phyloP scores from a whole-genome alignment of 2,888 invertebrate species.

The Drosophila monieri region DNA sequence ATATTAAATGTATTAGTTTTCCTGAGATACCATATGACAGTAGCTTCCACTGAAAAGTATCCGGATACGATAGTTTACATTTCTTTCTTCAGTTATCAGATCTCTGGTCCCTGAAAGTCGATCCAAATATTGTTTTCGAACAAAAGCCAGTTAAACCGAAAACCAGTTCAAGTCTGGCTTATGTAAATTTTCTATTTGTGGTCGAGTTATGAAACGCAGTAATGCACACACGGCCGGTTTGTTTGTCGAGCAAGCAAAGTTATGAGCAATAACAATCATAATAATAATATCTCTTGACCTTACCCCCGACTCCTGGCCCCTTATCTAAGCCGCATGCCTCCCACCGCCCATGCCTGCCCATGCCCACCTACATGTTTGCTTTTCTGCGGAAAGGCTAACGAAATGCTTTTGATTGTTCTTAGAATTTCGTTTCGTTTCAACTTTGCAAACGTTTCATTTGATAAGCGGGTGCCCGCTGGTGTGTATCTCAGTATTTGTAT shows the following conservation, averaged over 20 bases:
- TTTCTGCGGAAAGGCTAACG: conserved; percentile 66
- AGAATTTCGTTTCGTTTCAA: conserved; percentile 65
- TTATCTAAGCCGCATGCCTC: conserved; percentile 21
- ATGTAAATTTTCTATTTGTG: conserved; percentile 34
- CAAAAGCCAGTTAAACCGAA: conserved; percentile 19
- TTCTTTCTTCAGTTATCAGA: neutral
- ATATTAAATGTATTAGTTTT: neutral
- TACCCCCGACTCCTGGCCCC: conserved; percentile 14
- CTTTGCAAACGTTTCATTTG: conserved; percentile 56
- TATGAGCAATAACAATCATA: conserved; percentile 26
- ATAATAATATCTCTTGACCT: conserved; percentile 31
- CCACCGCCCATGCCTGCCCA: neutral
- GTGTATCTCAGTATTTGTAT: conserved; percentile 9
- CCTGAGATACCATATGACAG: neutral
- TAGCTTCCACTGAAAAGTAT: neutral
- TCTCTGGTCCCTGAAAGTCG: neutral
- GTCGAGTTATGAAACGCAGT: conserved; percentile 12
- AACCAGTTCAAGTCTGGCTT: conserved; percentile 33
- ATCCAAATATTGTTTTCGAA: conserved; percentile 6
- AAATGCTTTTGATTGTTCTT: conserved; percentile 76
- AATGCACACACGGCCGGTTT: neutral
- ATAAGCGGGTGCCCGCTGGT: conserved; percentile 27
- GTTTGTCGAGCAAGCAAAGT: conserved; percentile 3
- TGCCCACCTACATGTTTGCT: conserved; percentile 65
- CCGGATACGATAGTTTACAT: neutral